phyloP scores from a whole-genome alignment of 2,113 vertebrate genomes.

The Myiopsitta monachus region DNA sequence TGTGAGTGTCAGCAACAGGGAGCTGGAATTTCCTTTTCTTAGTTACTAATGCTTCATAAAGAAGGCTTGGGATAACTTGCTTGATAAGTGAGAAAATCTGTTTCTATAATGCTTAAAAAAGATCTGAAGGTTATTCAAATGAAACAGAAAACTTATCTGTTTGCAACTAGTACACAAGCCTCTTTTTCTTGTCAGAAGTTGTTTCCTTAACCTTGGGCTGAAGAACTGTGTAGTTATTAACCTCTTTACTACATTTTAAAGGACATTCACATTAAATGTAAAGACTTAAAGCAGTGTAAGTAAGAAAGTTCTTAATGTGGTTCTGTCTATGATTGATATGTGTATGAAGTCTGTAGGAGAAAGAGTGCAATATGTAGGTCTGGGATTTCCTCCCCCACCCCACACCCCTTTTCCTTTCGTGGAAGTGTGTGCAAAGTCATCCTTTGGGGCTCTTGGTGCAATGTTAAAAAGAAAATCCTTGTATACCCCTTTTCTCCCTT shows the following conservation, averaged over 20 bases:
- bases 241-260: not conserved
- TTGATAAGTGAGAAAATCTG: not conserved
- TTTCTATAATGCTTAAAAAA: not conserved
- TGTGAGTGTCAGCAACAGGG: not conserved
- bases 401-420: not conserved
- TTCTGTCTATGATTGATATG: fast-evolving
- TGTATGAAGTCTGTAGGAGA: not conserved
- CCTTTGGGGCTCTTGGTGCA: not conserved
- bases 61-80: not conserved
- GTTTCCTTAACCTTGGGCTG: not conserved
- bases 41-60: not conserved
- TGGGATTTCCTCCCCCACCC: fast-evolving
- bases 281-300: not conserved
- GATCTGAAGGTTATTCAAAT: not conserved
- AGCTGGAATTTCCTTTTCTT: not conserved
- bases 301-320: not conserved
- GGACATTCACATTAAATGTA: not conserved
- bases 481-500: not conserved
- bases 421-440: not conserved
- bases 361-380: not conserved
- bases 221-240: not conserved
- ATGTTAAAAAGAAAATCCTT: not conserved
- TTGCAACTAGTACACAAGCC: not conserved
- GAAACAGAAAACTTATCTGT: not conserved
- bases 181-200: not conserved